phyloP scores from a whole-genome alignment of 2,888 invertebrate genomes.

The Lysandra bellargus region DNA sequence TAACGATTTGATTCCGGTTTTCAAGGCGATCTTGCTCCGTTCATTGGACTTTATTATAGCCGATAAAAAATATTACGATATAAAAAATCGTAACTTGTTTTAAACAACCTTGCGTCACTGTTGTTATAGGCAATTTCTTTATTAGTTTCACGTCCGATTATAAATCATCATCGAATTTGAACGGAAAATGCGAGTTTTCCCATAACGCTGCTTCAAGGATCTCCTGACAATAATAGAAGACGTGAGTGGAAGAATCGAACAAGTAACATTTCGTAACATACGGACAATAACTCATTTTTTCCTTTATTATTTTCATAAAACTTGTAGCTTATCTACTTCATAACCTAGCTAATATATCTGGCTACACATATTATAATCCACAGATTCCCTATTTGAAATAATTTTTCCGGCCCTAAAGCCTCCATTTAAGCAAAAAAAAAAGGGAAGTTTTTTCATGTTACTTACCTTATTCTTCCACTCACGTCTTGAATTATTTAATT shows the following conservation, averaged over 20 bases:
- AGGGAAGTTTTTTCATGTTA: too few relatives aligned
- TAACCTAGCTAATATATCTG: too few relatives aligned
- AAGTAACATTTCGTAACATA: too few relatives aligned
- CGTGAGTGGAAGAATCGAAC: too few relatives aligned
- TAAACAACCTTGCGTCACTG: constrained; percentile 32
- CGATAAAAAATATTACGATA: constrained; percentile 33
- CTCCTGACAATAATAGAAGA: background rate
- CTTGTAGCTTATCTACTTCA: too few relatives aligned
- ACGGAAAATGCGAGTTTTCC: background rate
- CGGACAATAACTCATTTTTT: too few relatives aligned
- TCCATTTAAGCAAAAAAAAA: too few relatives aligned
- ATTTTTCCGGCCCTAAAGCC: too few relatives aligned
- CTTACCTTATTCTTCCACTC: too few relatives aligned
- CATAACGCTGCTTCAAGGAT: background rate
- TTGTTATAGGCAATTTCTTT: constrained; percentile 28
- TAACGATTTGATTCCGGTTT: constrained; percentile 55
- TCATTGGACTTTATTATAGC: constrained; percentile 68
- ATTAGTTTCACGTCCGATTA: constrained; percentile 26
- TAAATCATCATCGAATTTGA: constrained; percentile 13
- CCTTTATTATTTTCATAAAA: too few relatives aligned
- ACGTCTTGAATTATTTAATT: background rate
- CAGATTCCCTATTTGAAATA: too few relatives aligned
- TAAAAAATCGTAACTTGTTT: constrained; percentile 33
- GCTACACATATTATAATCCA: too few relatives aligned
- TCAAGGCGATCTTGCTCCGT: constrained; percentile 71